Evolutionary conservation across 2,113 vertebrate genomes (phyloP).

Genomic region (Percopsis transmontana): DNA sequence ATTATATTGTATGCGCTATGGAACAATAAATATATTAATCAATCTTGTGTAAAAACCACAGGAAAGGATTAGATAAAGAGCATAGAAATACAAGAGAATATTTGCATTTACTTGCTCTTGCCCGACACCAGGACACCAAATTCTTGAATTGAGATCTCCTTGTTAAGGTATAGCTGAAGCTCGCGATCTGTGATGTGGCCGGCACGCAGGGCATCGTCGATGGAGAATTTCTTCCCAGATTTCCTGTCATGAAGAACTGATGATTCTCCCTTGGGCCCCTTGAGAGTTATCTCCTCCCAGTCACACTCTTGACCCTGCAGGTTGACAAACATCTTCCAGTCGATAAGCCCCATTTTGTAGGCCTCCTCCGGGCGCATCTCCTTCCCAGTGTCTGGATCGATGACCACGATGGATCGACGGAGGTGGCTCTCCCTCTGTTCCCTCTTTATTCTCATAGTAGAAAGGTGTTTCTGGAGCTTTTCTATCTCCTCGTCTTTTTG

Average conservation of each 20-base stretch:
- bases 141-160: conserved; percentile 96
- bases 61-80: conserved; percentile 5
- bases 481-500: conserved; percentile 91
- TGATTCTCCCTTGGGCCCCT: conserved; percentile 89
- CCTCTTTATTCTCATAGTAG: conserved; percentile 84
- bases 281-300: conserved; percentile 96
- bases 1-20: conserved; percentile 22
- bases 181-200: conserved; percentile 85
- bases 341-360: conserved; percentile 88
- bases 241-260: conserved; percentile 93
- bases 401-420: conserved; percentile 92
- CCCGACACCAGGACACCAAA: conserved; percentile 91
- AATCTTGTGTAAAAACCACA: conserved; percentile 21
- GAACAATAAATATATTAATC: conserved; percentile 54
- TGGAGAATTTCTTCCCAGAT: conserved; percentile 92
- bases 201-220: conserved; percentile 87
- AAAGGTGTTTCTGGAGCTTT: conserved; percentile 86
- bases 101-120: conserved; percentile 53
- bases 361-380: conserved; percentile 96
- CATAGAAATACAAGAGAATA: neutral
- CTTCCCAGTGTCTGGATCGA: conserved; percentile 91
- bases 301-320: conserved; percentile 95
- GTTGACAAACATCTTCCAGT: conserved; percentile 96
- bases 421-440: conserved; percentile 96
- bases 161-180: conserved; percentile 90